phyloP scores from a whole-genome alignment of 2,113 vertebrate species.

The Globicephala melas region DNA sequence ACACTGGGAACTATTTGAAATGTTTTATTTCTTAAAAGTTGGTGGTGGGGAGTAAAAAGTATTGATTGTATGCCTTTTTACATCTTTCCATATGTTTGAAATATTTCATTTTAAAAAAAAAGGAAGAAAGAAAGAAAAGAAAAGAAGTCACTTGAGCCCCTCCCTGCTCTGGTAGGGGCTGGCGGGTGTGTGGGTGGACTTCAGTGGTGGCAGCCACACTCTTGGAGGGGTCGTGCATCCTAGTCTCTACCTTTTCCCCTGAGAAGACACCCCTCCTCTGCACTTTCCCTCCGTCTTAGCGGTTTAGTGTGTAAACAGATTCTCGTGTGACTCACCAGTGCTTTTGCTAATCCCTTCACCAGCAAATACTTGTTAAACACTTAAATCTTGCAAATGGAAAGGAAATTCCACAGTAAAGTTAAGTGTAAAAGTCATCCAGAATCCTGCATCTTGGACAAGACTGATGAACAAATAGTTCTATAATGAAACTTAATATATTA shows the following conservation, averaged over 20 bases:
- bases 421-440: not conserved
- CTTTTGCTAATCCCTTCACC: not conserved
- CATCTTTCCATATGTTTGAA: not conserved
- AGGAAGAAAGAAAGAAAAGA: not conserved
- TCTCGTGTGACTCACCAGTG: not conserved
- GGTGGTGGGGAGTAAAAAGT: not conserved
- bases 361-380: not conserved
- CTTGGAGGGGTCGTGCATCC: rapidly evolving
- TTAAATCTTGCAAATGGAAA: not conserved
- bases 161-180: not conserved
- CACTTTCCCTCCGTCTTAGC: not conserved
- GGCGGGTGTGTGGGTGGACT: no score
- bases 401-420: not conserved
- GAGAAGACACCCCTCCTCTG: no score
- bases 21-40: not conserved
- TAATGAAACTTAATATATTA: not conserved
- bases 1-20: not conserved
- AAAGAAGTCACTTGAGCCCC: not conserved
- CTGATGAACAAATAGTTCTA: not conserved
- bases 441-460: not conserved
- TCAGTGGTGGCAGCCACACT: rapidly evolving
- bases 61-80: not conserved
- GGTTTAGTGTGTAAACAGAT: not conserved
- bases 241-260: not conserved
- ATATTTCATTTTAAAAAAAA: not conserved